Evolutionary conservation across 2,797 vertebrate genomes (phyloP), one percentile per base, ranked within the genome.

Genomic region (Mastacembelus armatus): DNA sequence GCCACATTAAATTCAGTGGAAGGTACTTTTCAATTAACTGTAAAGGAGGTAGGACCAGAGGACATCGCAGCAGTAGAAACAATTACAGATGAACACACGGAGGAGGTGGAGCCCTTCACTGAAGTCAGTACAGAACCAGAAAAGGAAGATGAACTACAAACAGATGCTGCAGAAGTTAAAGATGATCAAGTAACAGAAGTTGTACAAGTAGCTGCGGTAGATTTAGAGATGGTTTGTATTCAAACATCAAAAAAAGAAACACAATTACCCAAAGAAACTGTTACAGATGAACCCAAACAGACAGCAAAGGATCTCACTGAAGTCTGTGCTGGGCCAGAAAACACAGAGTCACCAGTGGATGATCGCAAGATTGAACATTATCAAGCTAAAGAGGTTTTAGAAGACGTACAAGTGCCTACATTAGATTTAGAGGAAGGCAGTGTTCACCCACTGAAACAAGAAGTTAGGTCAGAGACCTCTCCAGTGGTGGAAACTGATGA

Each of bases 21-120:
- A 21, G 5, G 3, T 15, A 16, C 15, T 8, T 39, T 48, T 59
- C 35, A 72, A 22, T 56, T 11, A 7, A 18, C 22, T 44, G 45
- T 74, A 66, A 26, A 74, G 32, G 62, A 74, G 50, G 16, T 55
- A 6, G 51, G 15, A 57, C n/a, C 44, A 39, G 27, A 19, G 7
- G 15, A 7, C 15, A n/a, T 35, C 35, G 10, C 11, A 47, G 7
- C 2, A 11, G 22, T 4, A 10, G 51, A 32, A 43, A 67, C 35
- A 15, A 14, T 22, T 9, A 51, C 36, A 66, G 50, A 74, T 7
- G 49, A 81, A 77, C 9, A 33, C 6, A 21, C 26, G 45, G 32
- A 71, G 18, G 22, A 12, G 48, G 9, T 6, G 7, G 33, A 27
- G 4, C 4, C 38, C 42, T n/a, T 57, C 18, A 58, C 10, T 22